Evolutionary conservation across 2,797 vertebrate species (phyloP).

Genomic region (Esox masquinongy): DNA sequence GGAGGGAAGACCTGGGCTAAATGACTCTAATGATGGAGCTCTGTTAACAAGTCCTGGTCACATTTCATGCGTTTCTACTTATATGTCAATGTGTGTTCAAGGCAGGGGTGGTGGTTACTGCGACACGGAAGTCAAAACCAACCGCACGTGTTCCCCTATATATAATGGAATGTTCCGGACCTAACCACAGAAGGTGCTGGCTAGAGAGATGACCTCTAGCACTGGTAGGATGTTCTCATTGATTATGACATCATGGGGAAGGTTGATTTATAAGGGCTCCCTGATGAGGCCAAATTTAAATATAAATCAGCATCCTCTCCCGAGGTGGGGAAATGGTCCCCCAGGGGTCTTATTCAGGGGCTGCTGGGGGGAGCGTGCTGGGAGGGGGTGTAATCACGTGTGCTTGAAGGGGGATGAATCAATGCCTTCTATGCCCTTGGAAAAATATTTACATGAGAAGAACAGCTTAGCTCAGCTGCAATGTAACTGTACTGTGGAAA

Average conservation of each 20-base stretch:
- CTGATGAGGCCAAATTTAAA: constrained; percentile 61
- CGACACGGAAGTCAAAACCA: constrained; percentile 7
- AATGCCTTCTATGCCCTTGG: constrained; percentile 58
- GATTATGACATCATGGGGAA: constrained; percentile 61
- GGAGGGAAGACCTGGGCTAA: constrained; percentile 33
- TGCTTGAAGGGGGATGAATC: constrained; percentile 56
- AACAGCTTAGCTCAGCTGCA: constrained; percentile 48
- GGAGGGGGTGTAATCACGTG: constrained; percentile 40
- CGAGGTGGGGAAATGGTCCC: constrained; percentile 36
- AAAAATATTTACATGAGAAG: constrained; percentile 46
- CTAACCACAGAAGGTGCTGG: constrained; percentile 37
- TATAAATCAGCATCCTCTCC: constrained; percentile 53
- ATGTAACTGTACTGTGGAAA: constrained; percentile 43
- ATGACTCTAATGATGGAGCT: constrained; percentile 57
- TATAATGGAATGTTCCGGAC: constrained; percentile 34
- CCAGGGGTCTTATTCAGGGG: constrained; percentile 31
- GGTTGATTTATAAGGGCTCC: constrained; percentile 66
- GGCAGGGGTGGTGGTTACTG: background rate
- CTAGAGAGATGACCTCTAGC: constrained; percentile 20
- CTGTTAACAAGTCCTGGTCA: constrained; percentile 40
- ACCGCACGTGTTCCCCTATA: constrained; percentile 2
- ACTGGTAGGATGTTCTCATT: constrained; percentile 59
- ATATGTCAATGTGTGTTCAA: constrained; percentile 19
- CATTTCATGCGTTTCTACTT: constrained; percentile 34
- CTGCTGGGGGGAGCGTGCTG: background rate